Evolutionary conservation across 2,113 vertebrate species (phyloP).

Genomic region (Phrynosoma platyrhinos): DNA sequence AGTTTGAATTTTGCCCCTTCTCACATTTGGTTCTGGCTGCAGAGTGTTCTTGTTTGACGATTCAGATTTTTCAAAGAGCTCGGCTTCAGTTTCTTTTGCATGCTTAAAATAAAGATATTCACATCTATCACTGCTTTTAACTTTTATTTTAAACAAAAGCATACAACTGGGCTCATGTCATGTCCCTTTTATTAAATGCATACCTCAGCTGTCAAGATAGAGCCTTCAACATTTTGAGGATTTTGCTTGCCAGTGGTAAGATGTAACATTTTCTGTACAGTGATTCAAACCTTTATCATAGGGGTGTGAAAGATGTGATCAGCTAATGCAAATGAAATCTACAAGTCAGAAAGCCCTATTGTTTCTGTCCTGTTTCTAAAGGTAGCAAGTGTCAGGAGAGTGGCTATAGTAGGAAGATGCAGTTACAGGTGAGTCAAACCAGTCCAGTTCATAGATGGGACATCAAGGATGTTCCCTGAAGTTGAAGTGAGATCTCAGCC

Average conservation of each 20-base stretch:
- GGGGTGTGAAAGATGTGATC: neutral
- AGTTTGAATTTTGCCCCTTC: neutral
- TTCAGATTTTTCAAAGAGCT: slow-evolving; percentile 6
- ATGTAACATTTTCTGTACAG: neutral
- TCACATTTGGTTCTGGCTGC: neutral
- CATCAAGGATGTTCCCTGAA: too few relatives aligned
- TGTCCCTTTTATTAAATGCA: neutral
- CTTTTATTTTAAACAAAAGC: slow-evolving; percentile 10
- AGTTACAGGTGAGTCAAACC: too few relatives aligned
- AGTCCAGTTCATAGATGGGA: too few relatives aligned
- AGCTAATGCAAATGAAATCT: neutral
- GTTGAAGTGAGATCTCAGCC: too few relatives aligned
- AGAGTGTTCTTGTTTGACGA: slow-evolving; percentile 3
- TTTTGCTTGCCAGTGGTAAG: neutral
- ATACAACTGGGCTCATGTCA: neutral
- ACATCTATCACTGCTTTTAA: neutral
- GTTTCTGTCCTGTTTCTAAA: too few relatives aligned
- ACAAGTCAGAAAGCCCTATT: too few relatives aligned
- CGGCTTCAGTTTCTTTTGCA: neutral
- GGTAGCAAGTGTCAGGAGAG: too few relatives aligned
- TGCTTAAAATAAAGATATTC: slow-evolving; percentile 20
- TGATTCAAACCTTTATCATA: neutral
- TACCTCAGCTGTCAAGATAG: neutral
- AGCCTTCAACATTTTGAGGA: neutral
- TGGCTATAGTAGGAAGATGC: too few relatives aligned